A percentile compares a stretch with the other conserved stretches of the same genome.
These are phyloP conservation scores for Tetragonula clypearis DNA, from an alignment of 1,140 invertebrate species.

Conservation along the genomic window DNA sequence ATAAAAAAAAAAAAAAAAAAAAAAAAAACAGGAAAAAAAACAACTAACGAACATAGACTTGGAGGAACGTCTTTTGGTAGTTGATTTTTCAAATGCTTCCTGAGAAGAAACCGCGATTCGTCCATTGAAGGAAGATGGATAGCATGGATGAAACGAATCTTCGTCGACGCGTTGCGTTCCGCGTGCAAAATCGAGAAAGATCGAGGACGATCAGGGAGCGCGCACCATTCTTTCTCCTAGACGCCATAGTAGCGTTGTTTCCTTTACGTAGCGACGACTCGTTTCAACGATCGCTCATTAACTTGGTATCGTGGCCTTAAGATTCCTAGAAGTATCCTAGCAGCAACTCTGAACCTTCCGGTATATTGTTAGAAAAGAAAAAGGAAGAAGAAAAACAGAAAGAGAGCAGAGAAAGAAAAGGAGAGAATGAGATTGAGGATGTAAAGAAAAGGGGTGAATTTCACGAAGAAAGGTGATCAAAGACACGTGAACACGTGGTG, in stretches of 20 bases:
- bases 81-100: slow-evolving; percentile 39
- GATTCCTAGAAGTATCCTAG: slow-evolving; percentile 37
- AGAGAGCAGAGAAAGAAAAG: not conserved
- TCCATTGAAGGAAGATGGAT: not conserved
- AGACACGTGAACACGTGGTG: not conserved
- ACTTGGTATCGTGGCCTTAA: slow-evolving; percentile 54
- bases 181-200: slow-evolving; percentile 21
- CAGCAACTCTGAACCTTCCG: slow-evolving; percentile 9
- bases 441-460: not conserved
- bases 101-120: slow-evolving; percentile 2
- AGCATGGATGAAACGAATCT: no score
- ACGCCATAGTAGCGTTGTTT: not conserved
- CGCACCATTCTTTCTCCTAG: not conserved
- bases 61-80: not conserved
- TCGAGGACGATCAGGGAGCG: not conserved
- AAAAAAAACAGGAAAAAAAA: no score
- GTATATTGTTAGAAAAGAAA: not conserved
- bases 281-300: slow-evolving; percentile 24
- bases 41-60: not conserved
- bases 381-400: not conserved
- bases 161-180: slow-evolving; percentile 9
- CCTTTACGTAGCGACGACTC: not conserved
- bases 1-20: not conserved
- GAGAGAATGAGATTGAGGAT: not conserved
- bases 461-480: not conserved